Evolutionary conservation across 2,797 vertebrate genomes (phyloP), one percentile per base, ranked within the genome.

Genomic region (Emys orbicularis): DNA sequence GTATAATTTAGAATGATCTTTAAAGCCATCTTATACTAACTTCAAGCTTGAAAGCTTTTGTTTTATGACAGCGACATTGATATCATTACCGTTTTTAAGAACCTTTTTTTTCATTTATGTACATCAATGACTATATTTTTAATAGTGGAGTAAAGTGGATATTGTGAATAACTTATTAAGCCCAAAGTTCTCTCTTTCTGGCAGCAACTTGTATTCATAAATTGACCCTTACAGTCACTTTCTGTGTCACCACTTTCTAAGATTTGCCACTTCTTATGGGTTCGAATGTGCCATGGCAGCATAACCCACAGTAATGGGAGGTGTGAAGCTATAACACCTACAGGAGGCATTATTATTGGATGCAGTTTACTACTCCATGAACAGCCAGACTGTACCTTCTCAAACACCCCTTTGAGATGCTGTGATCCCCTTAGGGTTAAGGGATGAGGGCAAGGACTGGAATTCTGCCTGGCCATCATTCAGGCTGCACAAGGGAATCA

Each of bases 61-160:
- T 82, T 88, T 90, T 52, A 61, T 87, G 29, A 34, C 29, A 88
- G 27, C 61, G 2, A 15, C 5, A 82, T 31, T 61, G 2, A 16
- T 95, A 5, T 79, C 59, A 88, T 85, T 83, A 94, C 86, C 52
- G 5, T n/a, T 86, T 76, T 76, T 47, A 72, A 79, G 83, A 74
- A 56, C 0, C 2, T 12, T 90, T 47, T 19, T 86, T 23, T 50
- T 12, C n/a, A 3, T 79, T n/a, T 80, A 12, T 84, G 94, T 11
- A 47, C 77, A 18, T 76, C 8, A 76, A 27, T 84, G 68, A 95
- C 91, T 90, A 86, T 79, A 81, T 7, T 87, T 91, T 31, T 65
- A 9, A 81, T 87, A 94, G 37, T 81, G 88, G 90, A 89, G 31
- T 92, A 88, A 94, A 84, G 81, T 80, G 72, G 88, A 84, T 82